phyloP scores from a whole-genome alignment of 2,113 vertebrate species.

The Bostrychus sinensis region DNA sequence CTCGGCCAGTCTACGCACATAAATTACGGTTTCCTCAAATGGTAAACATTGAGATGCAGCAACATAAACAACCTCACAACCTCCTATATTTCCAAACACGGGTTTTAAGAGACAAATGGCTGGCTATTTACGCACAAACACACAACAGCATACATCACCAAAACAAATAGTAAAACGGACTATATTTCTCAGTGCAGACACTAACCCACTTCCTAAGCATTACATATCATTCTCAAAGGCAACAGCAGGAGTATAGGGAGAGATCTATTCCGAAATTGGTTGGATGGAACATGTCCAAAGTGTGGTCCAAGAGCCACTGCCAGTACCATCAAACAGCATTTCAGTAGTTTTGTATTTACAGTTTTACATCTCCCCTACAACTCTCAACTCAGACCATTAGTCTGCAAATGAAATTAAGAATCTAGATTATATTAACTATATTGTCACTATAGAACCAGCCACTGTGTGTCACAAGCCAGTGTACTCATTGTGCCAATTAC shows the following conservation, averaged over 20 bases:
- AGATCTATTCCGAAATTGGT: slow-evolving; percentile 61
- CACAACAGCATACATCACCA: slow-evolving; percentile 17
- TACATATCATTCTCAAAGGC: slow-evolving; percentile 52
- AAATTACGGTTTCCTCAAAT: slow-evolving; percentile 40
- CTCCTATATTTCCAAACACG: slow-evolving; percentile 33
- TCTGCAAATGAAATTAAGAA: too few relatives aligned
- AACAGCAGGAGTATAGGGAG: slow-evolving; percentile 41
- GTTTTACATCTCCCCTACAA: too few relatives aligned
- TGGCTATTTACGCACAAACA: slow-evolving; percentile 35
- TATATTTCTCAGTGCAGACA: slow-evolving; percentile 26
- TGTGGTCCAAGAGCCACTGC: too few relatives aligned
- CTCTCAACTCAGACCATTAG: too few relatives aligned
- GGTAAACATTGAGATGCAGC: slow-evolving; percentile 36
- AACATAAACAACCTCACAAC: slow-evolving; percentile 42
- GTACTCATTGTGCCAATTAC: too few relatives aligned
- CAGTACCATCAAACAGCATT: too few relatives aligned
- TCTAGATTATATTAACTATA: too few relatives aligned
- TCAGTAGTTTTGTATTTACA: too few relatives aligned
- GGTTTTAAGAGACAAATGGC: slow-evolving; percentile 22
- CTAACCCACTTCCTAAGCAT: slow-evolving; percentile 29
- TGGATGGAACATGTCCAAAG: slow-evolving; percentile 10
- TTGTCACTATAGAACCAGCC: too few relatives aligned
- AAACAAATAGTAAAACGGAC: slow-evolving; percentile 40
- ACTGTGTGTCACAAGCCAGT: too few relatives aligned
- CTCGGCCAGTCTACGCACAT: slow-evolving; percentile 8